These are phyloP conservation scores for Drosophila teissieri DNA, from an alignment of 1,140 invertebrate genomes.

Conservation along the genomic window DNA sequence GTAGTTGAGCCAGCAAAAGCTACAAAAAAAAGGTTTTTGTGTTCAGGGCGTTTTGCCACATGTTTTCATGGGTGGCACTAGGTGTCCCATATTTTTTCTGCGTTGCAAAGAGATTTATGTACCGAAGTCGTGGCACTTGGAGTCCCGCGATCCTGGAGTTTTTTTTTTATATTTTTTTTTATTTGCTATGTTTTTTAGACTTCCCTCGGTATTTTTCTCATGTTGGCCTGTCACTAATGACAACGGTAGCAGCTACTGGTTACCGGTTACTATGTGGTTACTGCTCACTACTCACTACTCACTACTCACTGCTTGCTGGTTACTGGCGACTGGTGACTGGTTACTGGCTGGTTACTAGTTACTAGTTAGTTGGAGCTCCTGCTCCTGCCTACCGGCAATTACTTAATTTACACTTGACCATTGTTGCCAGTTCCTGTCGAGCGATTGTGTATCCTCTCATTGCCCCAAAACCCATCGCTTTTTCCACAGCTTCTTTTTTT, in stretches of 20 bases:
- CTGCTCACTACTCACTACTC: too few relatives aligned
- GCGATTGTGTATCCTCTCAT: neutral
- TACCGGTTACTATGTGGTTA: neutral
- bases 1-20: too few relatives aligned
- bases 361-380: neutral
- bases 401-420: conserved; percentile 78
- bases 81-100: neutral
- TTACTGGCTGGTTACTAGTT: neutral
- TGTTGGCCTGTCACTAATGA: conserved; percentile 62
- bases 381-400: conserved; percentile 58
- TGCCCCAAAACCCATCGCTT: neutral
- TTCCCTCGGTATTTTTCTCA: neutral
- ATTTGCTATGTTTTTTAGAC: neutral
- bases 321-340: neutral
- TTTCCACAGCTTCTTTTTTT: neutral
- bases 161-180: neutral
- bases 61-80: conserved; percentile 1
- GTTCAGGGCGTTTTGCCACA: neutral
- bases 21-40: too few relatives aligned
- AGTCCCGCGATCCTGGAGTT: neutral
- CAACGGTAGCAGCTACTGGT: conserved; percentile 74
- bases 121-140: conserved; percentile 2
- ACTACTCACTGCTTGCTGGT: neutral
- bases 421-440: conserved; percentile 30
- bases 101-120: conserved; percentile 13